Conservation (phyloP, 2,113 vertebrate genomes). For the Cacatua alba region DNA sequence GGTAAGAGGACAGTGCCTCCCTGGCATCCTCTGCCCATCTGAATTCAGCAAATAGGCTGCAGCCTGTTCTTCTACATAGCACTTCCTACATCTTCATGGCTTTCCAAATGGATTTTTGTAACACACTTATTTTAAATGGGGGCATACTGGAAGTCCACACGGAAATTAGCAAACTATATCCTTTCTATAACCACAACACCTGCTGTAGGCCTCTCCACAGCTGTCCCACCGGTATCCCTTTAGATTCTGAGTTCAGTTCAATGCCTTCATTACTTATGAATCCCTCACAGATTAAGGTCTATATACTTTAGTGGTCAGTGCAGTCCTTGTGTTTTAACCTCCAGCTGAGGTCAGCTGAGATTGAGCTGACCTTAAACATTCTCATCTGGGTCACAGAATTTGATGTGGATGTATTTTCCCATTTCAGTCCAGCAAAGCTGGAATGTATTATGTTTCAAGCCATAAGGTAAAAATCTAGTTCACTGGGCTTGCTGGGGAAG, state of each 20-base stretch:
- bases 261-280: background rate
- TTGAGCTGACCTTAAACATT: constrained; percentile 11
- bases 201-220: background rate
- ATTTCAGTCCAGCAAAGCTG: background rate
- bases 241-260: background rate
- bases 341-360: background rate
- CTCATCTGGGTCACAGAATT: background rate
- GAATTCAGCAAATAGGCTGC: background rate
- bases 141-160: background rate
- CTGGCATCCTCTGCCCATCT: background rate
- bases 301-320: background rate
- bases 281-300: background rate
- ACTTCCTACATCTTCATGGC: background rate
- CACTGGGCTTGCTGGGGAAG: background rate
- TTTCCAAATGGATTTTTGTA: background rate
- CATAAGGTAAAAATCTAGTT: background rate
- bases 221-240: background rate
- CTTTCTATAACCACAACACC: background rate
- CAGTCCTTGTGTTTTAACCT: background rate
- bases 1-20: background rate
- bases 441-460: background rate
- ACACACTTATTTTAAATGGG: background rate
- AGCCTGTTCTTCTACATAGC: background rate
- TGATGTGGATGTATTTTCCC: background rate
- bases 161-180: background rate